Evolutionary conservation across 2,797 vertebrate genomes (phyloP).

Genomic region (Lithobates sylvaticus): DNA sequence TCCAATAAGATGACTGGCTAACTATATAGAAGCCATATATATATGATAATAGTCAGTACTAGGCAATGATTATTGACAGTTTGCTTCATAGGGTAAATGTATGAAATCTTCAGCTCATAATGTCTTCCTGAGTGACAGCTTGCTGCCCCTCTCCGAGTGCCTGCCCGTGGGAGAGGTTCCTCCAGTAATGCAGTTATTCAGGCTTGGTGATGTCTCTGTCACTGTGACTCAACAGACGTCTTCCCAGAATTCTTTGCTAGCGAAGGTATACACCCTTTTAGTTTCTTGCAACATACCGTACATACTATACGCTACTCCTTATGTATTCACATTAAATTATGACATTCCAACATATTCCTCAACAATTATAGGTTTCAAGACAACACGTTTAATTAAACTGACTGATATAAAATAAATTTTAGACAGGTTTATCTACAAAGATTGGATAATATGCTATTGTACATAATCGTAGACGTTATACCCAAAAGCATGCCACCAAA

Average conservation of each 20-base stretch:
- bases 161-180: slow-evolving; percentile 25
- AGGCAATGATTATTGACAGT: background rate
- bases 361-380: background rate
- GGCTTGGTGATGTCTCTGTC: slow-evolving; percentile 6
- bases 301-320: background rate
- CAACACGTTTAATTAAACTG: background rate
- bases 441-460: too few relatives aligned
- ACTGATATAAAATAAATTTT: background rate
- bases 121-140: slow-evolving; percentile 3
- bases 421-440: too few relatives aligned
- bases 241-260: slow-evolving; percentile 5
- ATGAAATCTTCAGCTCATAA: background rate
- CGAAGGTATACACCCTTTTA: background rate
- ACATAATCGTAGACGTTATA: too few relatives aligned
- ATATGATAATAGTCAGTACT: background rate
- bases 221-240: slow-evolving; percentile 2
- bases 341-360: background rate
- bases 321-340: background rate
- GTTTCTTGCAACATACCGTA: background rate
- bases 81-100: background rate
- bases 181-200: slow-evolving; percentile 28
- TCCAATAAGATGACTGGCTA: too few relatives aligned
- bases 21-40: too few relatives aligned
- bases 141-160: slow-evolving; percentile 14
- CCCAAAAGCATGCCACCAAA: too few relatives aligned